Percentiles rank a stretch among this genome's conserved stretches.
Evolutionary conservation across 2,888 invertebrate genomes (phyloP).

Genomic region (Catonia carolina): DNA sequence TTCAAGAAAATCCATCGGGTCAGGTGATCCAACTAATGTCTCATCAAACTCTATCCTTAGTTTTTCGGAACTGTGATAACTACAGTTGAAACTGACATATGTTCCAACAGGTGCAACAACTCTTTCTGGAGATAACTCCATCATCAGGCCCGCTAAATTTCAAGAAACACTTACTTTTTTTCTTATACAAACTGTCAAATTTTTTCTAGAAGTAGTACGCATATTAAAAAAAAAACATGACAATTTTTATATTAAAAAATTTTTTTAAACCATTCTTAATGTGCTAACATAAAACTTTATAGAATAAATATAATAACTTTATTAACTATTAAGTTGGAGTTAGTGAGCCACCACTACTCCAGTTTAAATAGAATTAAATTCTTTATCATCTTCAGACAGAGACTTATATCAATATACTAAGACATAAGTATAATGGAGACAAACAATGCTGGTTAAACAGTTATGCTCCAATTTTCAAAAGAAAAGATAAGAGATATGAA

Average conservation of each 20-base stretch:
- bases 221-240: neutral
- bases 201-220: neutral
- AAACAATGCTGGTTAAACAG: too few species aligned
- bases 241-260: neutral
- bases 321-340: too few species aligned
- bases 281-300: too few species aligned
- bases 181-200: neutral
- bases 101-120: slow-evolving; percentile 42
- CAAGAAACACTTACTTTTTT: neutral
- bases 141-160: slow-evolving; percentile 39
- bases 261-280: neutral
- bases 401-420: too few species aligned
- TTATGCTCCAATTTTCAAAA: too few species aligned
- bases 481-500: too few species aligned
- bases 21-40: slow-evolving; percentile 20
- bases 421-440: too few species aligned
- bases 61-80: slow-evolving; percentile 43
- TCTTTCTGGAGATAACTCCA: slow-evolving; percentile 47
- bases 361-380: too few species aligned
- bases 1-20: neutral
- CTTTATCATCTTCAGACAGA: too few species aligned
- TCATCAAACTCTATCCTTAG: slow-evolving; percentile 44
- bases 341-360: too few species aligned
- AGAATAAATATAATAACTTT: too few species aligned
- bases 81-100: slow-evolving; percentile 46